phyloP scores from a whole-genome alignment of 2,888 invertebrate species.

The Parnassius apollo region DNA sequence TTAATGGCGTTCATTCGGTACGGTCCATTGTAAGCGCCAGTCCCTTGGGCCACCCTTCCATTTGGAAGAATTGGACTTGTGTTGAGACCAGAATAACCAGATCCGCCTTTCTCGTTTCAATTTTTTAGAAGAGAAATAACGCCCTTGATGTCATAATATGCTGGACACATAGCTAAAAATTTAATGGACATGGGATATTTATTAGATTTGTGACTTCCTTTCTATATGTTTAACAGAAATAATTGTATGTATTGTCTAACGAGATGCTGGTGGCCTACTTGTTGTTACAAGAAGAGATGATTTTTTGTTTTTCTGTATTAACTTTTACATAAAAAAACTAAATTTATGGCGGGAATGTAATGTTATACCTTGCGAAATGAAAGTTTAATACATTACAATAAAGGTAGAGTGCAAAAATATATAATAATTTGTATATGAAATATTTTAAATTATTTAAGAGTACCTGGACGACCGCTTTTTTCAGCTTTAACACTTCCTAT shows the following conservation, averaged over 20 bases:
- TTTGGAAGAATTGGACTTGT: slow-evolving; percentile 75
- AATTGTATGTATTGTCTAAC: slow-evolving; percentile 72
- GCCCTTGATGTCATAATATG: slow-evolving; percentile 51
- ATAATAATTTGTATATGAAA: too few species aligned
- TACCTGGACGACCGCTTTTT: too few species aligned
- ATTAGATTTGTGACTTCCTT: slow-evolving; percentile 77
- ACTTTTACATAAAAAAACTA: too few species aligned
- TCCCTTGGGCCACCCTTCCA: slow-evolving; percentile 76
- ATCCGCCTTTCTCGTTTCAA: slow-evolving; percentile 50
- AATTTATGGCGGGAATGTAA: too few species aligned
- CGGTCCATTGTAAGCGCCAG: slow-evolving; percentile 73
- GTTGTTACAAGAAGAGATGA: background rate
- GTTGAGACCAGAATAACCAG: slow-evolving; percentile 58
- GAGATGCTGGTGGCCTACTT: slow-evolving; percentile 58
- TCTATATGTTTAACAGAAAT: slow-evolving; percentile 74
- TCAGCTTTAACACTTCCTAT: too few species aligned
- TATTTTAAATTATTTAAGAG: too few species aligned
- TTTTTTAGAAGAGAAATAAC: slow-evolving; percentile 36
- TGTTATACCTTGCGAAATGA: too few species aligned
- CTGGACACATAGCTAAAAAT: slow-evolving; percentile 68
- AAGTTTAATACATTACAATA: too few species aligned
- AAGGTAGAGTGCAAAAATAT: too few species aligned
- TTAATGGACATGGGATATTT: slow-evolving; percentile 74
- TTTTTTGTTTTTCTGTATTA: too few species aligned
- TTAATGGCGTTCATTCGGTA: slow-evolving; percentile 76